phyloP scores from a whole-genome alignment of 2,797 vertebrate genomes.

The Peromyscus melanophrys region DNA sequence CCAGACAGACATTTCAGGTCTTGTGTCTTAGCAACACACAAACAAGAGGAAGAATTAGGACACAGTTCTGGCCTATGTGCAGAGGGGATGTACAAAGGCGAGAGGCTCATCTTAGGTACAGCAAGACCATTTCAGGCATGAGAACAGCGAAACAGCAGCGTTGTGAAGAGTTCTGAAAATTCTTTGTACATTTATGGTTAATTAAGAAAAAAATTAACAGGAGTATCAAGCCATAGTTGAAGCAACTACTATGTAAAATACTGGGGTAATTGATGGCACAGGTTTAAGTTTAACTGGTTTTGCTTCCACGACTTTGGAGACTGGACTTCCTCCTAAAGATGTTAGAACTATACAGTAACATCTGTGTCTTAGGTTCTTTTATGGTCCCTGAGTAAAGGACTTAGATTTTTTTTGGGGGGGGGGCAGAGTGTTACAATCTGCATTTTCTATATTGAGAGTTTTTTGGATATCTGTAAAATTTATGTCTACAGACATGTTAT shows the following conservation, averaged over 20 bases:
- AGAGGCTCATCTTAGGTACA: background rate
- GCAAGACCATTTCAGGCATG: background rate
- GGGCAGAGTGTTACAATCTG: background rate
- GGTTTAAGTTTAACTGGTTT: slow-evolving; percentile 32
- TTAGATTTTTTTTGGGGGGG: background rate
- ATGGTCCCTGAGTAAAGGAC: background rate
- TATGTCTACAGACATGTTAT: background rate
- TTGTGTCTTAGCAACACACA: background rate
- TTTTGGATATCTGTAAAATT: slow-evolving; percentile 17
- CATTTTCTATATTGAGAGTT: background rate
- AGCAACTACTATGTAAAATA: background rate
- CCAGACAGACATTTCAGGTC: background rate
- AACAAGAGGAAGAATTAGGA: background rate
- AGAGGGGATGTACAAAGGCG: background rate
- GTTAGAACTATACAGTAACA: background rate
- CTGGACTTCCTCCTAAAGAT: slow-evolving; percentile 6
- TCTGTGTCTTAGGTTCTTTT: background rate
- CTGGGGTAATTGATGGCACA: background rate
- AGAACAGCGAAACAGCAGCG: background rate
- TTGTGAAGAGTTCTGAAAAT: background rate
- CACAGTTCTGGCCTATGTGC: background rate
- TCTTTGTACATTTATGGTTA: slow-evolving; percentile 12
- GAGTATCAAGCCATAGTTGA: background rate
- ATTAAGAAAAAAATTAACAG: background rate
- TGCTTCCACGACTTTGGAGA: slow-evolving; percentile 7